Evolutionary conservation across 2,888 invertebrate species (phyloP).

Genomic region (Meliscaeva auricollis): DNA sequence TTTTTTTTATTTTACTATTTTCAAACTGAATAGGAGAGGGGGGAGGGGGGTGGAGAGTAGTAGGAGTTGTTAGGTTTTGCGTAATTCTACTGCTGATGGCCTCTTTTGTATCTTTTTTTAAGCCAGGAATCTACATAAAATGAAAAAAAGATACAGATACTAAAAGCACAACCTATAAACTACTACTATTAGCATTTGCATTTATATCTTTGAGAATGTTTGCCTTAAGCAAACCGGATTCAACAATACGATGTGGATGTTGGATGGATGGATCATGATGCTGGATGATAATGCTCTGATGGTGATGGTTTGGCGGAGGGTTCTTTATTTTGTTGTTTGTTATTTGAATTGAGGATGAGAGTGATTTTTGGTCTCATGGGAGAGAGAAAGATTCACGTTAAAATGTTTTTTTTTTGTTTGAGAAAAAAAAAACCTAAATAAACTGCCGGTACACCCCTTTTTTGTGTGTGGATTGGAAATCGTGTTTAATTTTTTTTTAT

Average conservation of each 20-base stretch:
- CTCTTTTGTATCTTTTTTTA: background rate
- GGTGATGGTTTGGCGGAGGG: conserved; percentile 28
- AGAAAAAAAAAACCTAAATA: conserved; percentile 12
- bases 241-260: conserved; percentile 63
- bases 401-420: conserved; percentile 24
- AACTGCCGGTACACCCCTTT: conserved; percentile 49
- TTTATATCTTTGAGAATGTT: conserved; percentile 69
- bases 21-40: background rate
- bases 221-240: conserved; percentile 71
- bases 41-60: conserved; percentile 1
- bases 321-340: conserved; percentile 3
- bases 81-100: background rate
- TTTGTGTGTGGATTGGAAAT: conserved; percentile 43
- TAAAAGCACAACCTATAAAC: conserved; percentile 33
- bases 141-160: background rate
- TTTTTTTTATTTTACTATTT: background rate
- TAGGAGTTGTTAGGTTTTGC: conserved; percentile 12
- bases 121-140: too few species aligned
- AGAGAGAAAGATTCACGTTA: conserved; percentile 31
- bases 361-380: conserved; percentile 38
- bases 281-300: conserved; percentile 45
- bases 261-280: conserved; percentile 55
- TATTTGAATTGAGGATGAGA: conserved; percentile 10
- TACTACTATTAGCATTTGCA: conserved; percentile 71
- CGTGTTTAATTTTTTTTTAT: too few species aligned